Evolutionary conservation across 1,140 invertebrate genomes (phyloP).

Genomic region (Heliconius hewitsoni): DNA sequence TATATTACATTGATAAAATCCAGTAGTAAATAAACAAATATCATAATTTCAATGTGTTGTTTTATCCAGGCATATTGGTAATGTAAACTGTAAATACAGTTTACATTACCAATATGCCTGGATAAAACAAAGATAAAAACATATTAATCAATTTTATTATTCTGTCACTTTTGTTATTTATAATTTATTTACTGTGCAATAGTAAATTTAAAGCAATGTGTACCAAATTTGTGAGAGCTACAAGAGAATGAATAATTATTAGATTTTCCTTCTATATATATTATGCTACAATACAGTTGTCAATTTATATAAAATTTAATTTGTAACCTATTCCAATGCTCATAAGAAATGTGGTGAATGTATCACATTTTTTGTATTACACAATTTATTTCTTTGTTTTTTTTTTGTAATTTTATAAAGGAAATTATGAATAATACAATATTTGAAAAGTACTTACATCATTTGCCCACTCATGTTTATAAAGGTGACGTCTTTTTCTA

Average conservation of each 20-base stretch:
- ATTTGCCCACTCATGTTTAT: conserved; percentile 93
- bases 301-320: neutral
- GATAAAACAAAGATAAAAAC: conserved; percentile 6
- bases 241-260: too few species aligned
- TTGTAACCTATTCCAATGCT: neutral
- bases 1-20: conserved; percentile 13
- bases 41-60: neutral
- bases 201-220: too few species aligned
- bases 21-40: conserved; percentile 9
- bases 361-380: neutral
- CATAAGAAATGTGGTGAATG: neutral
- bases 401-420: neutral
- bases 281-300: too few species aligned
- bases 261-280: too few species aligned
- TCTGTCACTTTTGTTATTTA: neutral
- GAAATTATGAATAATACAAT: neutral
- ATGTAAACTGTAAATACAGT: neutral
- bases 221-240: too few species aligned
- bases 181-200: neutral
- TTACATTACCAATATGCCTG: neutral
- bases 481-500: conserved; percentile 90
- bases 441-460: conserved; percentile 77
- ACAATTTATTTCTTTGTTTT: neutral
- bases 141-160: neutral
- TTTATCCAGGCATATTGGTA: too few species aligned